Conservation (phyloP, 2,888 invertebrate species). For the Luperina nickerlii region DNA sequence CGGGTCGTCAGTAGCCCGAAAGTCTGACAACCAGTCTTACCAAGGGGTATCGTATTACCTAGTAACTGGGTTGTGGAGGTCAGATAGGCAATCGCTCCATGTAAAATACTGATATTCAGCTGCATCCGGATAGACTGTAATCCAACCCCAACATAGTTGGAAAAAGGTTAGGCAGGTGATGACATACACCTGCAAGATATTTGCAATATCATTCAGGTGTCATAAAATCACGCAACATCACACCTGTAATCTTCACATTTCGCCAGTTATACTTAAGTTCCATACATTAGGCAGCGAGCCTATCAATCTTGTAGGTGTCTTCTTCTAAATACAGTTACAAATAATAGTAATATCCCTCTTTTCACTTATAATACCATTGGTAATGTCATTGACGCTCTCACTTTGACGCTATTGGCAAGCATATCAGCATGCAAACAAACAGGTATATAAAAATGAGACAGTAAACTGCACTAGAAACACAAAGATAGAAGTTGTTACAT, state of each 20-base stretch:
- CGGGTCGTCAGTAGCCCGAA: no score
- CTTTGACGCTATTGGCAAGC: neutral
- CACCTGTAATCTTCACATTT: neutral
- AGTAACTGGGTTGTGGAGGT: no score
- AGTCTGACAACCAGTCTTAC: no score
- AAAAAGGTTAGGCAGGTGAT: no score
- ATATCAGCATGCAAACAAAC: neutral
- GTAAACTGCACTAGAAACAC: neutral
- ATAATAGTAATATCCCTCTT: neutral
- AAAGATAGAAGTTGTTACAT: slow-evolving; percentile 4
- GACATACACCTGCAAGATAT: neutral
- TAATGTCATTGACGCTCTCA: neutral
- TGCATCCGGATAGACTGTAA: no score
- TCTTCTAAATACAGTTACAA: neutral
- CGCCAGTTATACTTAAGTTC: neutral
- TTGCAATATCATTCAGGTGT: neutral
- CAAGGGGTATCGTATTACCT: no score
- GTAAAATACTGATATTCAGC: no score
- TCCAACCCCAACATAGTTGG: no score
- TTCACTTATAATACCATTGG: neutral
- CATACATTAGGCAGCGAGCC: neutral
- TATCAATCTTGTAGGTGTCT: neutral
- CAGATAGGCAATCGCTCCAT: no score
- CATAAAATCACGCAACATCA: neutral
- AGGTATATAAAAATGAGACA: neutral